These are phyloP conservation scores for Nannoperca australis DNA, from an alignment of 2,797 vertebrate genomes.

Conservation along the genomic window DNA sequence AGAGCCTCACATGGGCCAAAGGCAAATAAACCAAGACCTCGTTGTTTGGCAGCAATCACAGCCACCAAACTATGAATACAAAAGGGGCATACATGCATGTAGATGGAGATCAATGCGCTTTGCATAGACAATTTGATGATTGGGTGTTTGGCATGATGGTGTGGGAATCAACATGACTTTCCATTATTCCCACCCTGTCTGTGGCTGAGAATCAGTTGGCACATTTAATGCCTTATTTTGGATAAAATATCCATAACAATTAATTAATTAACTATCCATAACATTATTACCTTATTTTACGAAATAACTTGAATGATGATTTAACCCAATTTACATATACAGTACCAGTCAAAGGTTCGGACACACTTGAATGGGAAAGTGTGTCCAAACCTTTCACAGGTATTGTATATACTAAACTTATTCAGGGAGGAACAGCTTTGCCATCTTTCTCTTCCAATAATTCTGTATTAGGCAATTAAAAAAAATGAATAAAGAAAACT, in stretches of 20 bases:
- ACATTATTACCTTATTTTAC: not conserved
- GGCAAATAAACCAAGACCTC: slow-evolving; percentile 16
- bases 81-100: slow-evolving; percentile 32
- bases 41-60: slow-evolving; percentile 28
- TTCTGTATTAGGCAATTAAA: not conserved
- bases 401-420: not conserved
- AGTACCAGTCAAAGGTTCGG: not conserved
- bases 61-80: slow-evolving; percentile 13
- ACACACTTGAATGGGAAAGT: too few relatives aligned
- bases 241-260: too few relatives aligned
- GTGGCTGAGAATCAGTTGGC: slow-evolving; percentile 18
- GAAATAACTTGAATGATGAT: not conserved
- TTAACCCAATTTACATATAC: not conserved
- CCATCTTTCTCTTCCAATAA: not conserved
- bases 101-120: slow-evolving; percentile 32
- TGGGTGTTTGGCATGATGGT: slow-evolving; percentile 41
- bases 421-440: not conserved
- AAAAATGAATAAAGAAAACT: too few relatives aligned
- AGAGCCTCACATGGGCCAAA: slow-evolving; percentile 15
- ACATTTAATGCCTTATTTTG: not conserved
- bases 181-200: slow-evolving; percentile 4
- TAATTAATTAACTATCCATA: not conserved
- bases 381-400: too few relatives aligned
- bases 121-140: slow-evolving; percentile 41
- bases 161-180: slow-evolving; percentile 49